phyloP scores from a whole-genome alignment of 2,888 invertebrate genomes.

The Elysia crispata region DNA sequence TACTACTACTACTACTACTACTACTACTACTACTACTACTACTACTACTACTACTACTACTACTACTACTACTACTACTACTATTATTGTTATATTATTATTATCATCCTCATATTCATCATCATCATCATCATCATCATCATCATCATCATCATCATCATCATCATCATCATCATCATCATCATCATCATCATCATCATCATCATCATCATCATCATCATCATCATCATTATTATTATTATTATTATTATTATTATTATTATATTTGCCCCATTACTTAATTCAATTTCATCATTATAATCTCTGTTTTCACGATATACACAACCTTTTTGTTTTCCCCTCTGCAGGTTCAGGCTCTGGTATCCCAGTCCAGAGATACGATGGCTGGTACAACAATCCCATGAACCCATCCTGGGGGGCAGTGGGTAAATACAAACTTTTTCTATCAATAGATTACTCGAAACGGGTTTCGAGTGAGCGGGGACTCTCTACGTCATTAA shows the following conservation, averaged over 20 bases:
- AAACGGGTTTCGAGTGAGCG: too few species aligned
- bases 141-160: not conserved
- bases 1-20: too few species aligned
- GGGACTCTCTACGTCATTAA: too few species aligned
- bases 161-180: not conserved
- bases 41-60: not conserved
- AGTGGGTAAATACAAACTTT: slow-evolving; percentile 63
- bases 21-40: not conserved
- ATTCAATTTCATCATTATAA: not conserved
- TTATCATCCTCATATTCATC: not conserved
- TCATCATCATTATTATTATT: not conserved
- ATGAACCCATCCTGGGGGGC: slow-evolving; percentile 76
- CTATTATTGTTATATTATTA: not conserved
- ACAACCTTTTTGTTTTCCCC: not conserved
- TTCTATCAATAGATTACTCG: not conserved
- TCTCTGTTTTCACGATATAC: not conserved
- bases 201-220: not conserved
- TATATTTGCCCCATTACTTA: not conserved
- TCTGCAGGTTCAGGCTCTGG: not conserved
- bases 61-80: slow-evolving; percentile 1
- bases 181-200: not conserved
- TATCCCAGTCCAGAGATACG: slow-evolving; percentile 70
- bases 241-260: slow-evolving; percentile 9
- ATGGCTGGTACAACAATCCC: slow-evolving; percentile 79
- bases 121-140: not conserved